phyloP scores from a whole-genome alignment of 2,113 vertebrate genomes.

The Psittacus erithacus region DNA sequence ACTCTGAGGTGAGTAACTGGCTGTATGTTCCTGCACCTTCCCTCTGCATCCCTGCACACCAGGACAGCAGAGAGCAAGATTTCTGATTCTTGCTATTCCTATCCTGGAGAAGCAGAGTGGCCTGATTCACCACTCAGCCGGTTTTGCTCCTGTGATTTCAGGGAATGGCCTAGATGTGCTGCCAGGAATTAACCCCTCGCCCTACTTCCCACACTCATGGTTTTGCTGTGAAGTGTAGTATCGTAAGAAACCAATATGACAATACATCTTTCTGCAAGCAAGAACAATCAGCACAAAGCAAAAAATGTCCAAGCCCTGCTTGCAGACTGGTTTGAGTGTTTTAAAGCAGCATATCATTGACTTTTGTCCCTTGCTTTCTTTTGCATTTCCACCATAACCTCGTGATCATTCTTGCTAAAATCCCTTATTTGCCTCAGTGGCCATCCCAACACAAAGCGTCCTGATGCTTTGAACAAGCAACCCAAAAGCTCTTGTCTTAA shows the following conservation, averaged over 20 bases:
- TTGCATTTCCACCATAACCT: background rate
- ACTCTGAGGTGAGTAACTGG: background rate
- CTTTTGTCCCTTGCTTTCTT: background rate
- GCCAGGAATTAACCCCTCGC: background rate
- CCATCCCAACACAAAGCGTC: background rate
- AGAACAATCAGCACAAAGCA: background rate
- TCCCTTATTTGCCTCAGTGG: background rate
- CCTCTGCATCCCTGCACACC: background rate
- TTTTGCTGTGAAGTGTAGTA: background rate
- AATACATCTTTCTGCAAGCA: background rate
- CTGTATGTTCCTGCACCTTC: accelerated
- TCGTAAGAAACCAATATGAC: background rate
- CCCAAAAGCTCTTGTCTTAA: background rate
- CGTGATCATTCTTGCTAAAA: background rate
- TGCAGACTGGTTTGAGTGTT: background rate
- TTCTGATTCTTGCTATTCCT: background rate
- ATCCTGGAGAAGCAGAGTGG: background rate
- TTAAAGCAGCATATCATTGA: background rate
- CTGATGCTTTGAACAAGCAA: background rate
- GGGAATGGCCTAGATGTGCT: slow-evolving; percentile 26
- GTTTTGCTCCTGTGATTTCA: slow-evolving; percentile 34
- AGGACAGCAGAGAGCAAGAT: slow-evolving; percentile 2
- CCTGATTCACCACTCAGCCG: background rate
- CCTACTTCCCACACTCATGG: background rate
- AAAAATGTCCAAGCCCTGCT: background rate